phyloP scores from a whole-genome alignment of 2,888 invertebrate species.

The Eugnorisma glareosa region DNA sequence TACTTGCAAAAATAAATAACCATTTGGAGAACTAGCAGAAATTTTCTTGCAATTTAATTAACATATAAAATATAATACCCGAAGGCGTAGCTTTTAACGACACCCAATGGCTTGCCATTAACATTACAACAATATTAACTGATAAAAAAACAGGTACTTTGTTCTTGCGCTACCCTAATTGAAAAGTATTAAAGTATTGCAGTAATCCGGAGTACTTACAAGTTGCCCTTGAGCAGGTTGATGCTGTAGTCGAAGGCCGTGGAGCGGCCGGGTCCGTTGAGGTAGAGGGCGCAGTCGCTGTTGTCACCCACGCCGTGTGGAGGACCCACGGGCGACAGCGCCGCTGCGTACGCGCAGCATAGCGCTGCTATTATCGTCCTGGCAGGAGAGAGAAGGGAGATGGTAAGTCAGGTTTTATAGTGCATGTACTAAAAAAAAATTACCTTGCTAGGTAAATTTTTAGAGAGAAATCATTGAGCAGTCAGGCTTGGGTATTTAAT shows the following conservation, averaged over 20 bases:
- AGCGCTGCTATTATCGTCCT: slow-evolving; percentile 85
- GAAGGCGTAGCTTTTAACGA: not conserved
- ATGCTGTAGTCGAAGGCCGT: slow-evolving; percentile 96
- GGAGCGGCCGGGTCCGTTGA: slow-evolving; percentile 94
- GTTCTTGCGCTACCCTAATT: slow-evolving; percentile 21
- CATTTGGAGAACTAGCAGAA: not conserved
- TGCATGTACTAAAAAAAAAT: not conserved
- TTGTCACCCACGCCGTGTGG: slow-evolving; percentile 80
- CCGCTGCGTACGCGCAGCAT: slow-evolving; percentile 77
- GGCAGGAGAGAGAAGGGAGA: slow-evolving; percentile 55
- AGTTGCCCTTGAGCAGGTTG: slow-evolving; percentile 94
- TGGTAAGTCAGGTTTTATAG: slow-evolving; percentile 2
- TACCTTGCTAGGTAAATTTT: too few species aligned
- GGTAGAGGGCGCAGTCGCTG: slow-evolving; percentile 94
- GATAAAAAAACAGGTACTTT: slow-evolving; percentile 20
- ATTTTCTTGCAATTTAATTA: not conserved
- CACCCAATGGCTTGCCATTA: not conserved
- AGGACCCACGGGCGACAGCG: slow-evolving; percentile 74
- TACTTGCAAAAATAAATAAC: not conserved
- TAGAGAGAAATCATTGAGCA: not conserved
- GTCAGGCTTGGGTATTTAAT: not conserved
- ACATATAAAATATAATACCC: too few species aligned
- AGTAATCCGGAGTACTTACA: slow-evolving; percentile 91
- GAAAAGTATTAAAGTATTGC: slow-evolving; percentile 24
- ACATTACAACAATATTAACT: slow-evolving; percentile 11